Evolutionary conservation across 2,797 vertebrate species (phyloP), one percentile per base, ranked within the genome.

Genomic region (Luscinia luscinia): DNA sequence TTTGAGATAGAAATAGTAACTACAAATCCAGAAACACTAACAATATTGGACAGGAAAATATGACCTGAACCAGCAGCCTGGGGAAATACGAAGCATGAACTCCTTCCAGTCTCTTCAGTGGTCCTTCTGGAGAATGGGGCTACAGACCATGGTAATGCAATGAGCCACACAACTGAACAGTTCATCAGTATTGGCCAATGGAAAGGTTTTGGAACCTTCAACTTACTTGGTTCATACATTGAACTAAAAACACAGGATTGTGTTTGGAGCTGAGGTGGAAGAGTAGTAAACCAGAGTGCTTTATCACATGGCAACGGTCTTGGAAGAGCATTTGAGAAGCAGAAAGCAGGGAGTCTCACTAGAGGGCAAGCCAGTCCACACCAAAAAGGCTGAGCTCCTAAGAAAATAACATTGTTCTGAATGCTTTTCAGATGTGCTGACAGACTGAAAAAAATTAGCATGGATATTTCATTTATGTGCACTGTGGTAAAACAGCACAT

Each of bases 121-220:
- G 5, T 69, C 32, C 48, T 91, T 89, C 76, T 76, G 26, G 38
- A 49, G 38, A 46, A 21, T 32, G 48, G 18, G 5, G 75, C 49
- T 58, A 64, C 19, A 55, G 41, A 34, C 40, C 7, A 2, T n/a
- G 73, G 51, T 18, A 72, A 75, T 24, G 27, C 36, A 43, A 24
- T 32, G 46, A n/a, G 36, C 40, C 55, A 55, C 13, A 41, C 49
- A 62, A 45, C n/a, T 41, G 51, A 75, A 36, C 7, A 45, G 26
- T 24, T 84, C 16, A 34, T 54, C 0, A 0, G 13, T 34, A 52
- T 6, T 40, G 30, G 1, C 1, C 27, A 46, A 63, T 8, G 30
- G 74, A 40, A 69, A 64, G 34, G 3, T 75, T 89, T 75, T 3
- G 3, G 34, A 72, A 62, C 40, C 41, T 90, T 69, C 73, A 55